These are phyloP conservation scores for Cryptocephalus moraei DNA, from an alignment of 2,888 invertebrate species.

Conservation along the genomic window DNA sequence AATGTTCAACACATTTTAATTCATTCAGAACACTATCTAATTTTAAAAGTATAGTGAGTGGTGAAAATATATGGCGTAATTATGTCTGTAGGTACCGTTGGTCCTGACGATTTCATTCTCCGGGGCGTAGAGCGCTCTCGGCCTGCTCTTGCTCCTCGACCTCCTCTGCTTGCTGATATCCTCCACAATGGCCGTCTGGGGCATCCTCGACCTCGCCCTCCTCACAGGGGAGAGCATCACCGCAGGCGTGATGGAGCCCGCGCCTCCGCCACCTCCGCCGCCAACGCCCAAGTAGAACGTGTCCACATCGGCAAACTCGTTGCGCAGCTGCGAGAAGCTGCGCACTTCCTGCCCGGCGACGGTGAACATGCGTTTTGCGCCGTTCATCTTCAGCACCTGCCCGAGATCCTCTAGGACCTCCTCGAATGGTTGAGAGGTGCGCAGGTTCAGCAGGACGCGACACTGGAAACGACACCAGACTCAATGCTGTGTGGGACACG, in stretches of 20 bases:
- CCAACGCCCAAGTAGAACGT: constrained; percentile 74
- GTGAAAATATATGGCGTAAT: no score
- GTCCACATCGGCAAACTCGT: constrained; percentile 85
- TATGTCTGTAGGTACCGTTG: constrained; percentile 46
- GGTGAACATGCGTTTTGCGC: constrained; percentile 85
- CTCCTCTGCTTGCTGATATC: constrained; percentile 48
- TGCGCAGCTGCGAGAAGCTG: constrained; percentile 86
- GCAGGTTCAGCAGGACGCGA: constrained; percentile 80
- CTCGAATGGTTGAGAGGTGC: constrained; percentile 89
- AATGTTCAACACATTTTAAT: no score
- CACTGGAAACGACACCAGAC: constrained; percentile 47
- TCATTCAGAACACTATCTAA: no score
- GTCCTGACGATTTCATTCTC: constrained; percentile 72
- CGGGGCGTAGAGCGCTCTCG: constrained; percentile 72
- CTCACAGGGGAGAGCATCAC: constrained; percentile 54
- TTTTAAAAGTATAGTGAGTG: no score
- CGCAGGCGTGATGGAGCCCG: constrained; percentile 14
- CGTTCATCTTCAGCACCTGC: constrained; percentile 84
- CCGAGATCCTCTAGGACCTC: constrained; percentile 89
- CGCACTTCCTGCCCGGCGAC: constrained; percentile 87
- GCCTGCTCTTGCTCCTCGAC: constrained; percentile 76
- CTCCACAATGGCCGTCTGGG: constrained; percentile 43
- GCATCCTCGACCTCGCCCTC: constrained; percentile 54
- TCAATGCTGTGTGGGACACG: no score
- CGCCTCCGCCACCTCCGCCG: constrained; percentile 38